phyloP scores from a whole-genome alignment of 1,140 invertebrate genomes.

The Euura saliciscinereae region DNA sequence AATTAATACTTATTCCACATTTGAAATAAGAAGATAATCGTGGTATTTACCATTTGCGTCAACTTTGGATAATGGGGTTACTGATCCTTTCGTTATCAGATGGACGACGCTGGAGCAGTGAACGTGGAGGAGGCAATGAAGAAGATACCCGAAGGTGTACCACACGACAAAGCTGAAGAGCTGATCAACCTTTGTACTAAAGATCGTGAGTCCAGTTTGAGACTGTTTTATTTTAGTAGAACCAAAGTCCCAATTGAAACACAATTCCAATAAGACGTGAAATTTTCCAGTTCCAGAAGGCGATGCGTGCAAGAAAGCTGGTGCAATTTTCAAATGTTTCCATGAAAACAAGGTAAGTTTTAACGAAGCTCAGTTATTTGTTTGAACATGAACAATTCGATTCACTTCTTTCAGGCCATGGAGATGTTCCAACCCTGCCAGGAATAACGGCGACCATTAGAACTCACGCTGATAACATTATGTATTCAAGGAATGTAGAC shows the following conservation, averaged over 20 bases:
- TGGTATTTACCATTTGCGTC: too few relatives aligned
- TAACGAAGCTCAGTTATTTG: background rate
- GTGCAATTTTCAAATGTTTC: background rate
- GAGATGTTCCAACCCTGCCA: background rate
- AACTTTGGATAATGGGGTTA: background rate
- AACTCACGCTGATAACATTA: too few relatives aligned
- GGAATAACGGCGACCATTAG: background rate
- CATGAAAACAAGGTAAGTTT: background rate
- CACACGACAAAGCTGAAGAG: background rate
- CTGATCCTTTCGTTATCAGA: background rate
- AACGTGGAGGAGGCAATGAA: background rate
- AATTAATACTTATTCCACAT: too few relatives aligned
- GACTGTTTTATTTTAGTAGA: background rate
- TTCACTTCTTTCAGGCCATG: background rate
- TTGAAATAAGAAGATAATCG: too few relatives aligned
- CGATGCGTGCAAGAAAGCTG: background rate
- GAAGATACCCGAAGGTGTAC: background rate
- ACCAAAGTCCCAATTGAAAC: background rate
- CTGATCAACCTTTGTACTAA: background rate
- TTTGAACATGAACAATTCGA: background rate
- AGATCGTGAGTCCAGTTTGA: background rate
- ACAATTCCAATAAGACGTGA: background rate
- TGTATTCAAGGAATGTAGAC: too few relatives aligned
- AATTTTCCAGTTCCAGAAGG: background rate
- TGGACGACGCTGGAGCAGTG: background rate